phyloP scores from a whole-genome alignment of 2,797 vertebrate genomes.

The Triplophysa yarkandensis region DNA sequence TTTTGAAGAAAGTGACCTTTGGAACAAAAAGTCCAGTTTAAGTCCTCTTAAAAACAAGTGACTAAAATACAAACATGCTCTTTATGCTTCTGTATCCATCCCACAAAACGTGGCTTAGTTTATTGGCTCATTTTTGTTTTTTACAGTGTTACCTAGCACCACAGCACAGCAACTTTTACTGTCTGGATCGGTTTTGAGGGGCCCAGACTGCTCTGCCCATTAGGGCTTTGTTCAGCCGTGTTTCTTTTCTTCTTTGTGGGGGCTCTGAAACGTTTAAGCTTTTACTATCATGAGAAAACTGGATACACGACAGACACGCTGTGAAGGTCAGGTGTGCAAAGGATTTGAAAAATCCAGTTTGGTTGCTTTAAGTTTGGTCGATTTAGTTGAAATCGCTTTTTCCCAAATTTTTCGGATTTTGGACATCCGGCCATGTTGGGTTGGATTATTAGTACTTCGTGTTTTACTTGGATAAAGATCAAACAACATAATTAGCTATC shows the following conservation, averaged over 20 bases:
- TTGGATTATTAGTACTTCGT: neutral
- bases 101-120: conserved; percentile 58
- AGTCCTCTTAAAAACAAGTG: neutral
- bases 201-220: conserved; percentile 45
- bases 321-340: conserved; percentile 14
- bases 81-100: conserved; percentile 23
- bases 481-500: neutral
- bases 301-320: neutral
- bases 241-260: conserved; percentile 37
- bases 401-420: neutral
- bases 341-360: neutral
- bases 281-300: conserved; percentile 27
- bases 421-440: neutral
- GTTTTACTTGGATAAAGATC: conserved; percentile 5
- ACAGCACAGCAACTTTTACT: conserved; percentile 62
- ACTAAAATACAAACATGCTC: neutral
- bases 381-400: neutral
- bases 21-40: neutral
- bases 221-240: conserved; percentile 42
- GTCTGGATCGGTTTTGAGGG: conserved; percentile 43
- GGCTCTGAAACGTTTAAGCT: conserved; percentile 34
- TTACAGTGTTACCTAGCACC: conserved; percentile 66
- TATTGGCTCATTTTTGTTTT: conserved; percentile 60
- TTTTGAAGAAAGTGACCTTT: neutral
- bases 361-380: neutral